Conservation (phyloP, 2,113 vertebrate species). For the Poeciliopsis retropinna region DNA sequence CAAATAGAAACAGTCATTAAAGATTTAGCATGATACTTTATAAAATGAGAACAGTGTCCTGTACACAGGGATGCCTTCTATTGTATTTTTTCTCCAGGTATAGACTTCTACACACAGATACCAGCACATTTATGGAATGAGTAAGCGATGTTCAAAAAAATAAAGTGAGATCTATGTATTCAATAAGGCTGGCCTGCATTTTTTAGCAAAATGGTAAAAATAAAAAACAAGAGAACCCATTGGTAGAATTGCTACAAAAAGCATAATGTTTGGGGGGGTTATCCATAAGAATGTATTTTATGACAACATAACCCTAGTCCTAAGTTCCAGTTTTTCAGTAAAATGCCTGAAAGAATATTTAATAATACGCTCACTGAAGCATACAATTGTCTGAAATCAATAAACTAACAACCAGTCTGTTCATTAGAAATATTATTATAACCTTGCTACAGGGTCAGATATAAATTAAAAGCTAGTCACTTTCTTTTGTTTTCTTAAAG, state of each 20-base stretch:
- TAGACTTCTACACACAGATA: neutral
- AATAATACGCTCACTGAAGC: neutral
- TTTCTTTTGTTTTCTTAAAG: constrained; percentile 8
- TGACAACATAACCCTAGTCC: neutral
- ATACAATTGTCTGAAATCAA: neutral
- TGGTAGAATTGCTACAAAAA: neutral
- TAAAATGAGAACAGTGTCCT: constrained; percentile 33
- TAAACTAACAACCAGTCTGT: neutral
- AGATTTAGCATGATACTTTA: constrained; percentile 34
- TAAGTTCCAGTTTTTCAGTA: neutral
- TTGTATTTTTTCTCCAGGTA: neutral
- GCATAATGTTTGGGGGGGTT: neutral
- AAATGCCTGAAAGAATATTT: neutral
- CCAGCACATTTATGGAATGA: neutral
- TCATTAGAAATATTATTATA: neutral
- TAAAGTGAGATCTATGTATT: neutral
- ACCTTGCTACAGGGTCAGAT: neutral
- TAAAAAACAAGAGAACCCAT: no score
- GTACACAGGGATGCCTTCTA: no score
- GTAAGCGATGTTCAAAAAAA: neutral
- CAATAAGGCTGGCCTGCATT: neutral
- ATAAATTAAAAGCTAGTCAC: neutral
- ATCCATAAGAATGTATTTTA: neutral
- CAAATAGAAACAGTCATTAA: constrained; percentile 25
- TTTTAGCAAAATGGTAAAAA: neutral